These are phyloP conservation scores for Nephrotoma guestfalica DNA, from an alignment of 2,888 invertebrate genomes.

Conservation along the genomic window DNA sequence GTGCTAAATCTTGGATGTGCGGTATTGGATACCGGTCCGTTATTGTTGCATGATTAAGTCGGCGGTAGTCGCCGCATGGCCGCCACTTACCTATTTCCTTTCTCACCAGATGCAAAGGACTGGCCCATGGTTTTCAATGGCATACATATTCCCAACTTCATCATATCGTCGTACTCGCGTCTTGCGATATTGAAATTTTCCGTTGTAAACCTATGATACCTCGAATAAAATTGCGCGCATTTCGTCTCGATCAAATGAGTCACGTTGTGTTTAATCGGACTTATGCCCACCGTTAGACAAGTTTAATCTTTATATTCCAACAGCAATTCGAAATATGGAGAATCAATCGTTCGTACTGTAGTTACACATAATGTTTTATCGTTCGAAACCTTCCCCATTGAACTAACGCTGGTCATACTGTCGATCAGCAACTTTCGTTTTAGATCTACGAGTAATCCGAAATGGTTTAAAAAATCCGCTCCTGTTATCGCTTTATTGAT, in stretches of 20 bases:
- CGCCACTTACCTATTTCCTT: no score
- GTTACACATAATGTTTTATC: background rate
- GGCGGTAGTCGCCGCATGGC: no score
- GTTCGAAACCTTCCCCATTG: background rate
- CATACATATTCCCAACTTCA: background rate
- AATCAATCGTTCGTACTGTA: background rate
- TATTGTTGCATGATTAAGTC: no score
- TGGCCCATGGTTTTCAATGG: background rate
- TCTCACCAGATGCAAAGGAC: no score
- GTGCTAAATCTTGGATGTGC: no score
- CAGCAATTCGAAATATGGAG: background rate
- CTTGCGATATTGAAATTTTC: background rate
- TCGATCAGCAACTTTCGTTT: background rate
- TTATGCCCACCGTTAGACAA: accelerated
- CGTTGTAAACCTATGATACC: background rate
- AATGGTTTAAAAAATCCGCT: no score
- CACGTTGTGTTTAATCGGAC: background rate
- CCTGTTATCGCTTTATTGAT: no score
- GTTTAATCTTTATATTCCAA: background rate
- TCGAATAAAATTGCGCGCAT: background rate
- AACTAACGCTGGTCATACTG: background rate
- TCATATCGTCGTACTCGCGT: background rate
- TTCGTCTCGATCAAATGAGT: background rate
- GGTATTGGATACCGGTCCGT: no score
- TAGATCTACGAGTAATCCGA: background rate